These are phyloP conservation scores for Pherbina coryleti DNA, from an alignment of 2,888 invertebrate species.

Conservation along the genomic window DNA sequence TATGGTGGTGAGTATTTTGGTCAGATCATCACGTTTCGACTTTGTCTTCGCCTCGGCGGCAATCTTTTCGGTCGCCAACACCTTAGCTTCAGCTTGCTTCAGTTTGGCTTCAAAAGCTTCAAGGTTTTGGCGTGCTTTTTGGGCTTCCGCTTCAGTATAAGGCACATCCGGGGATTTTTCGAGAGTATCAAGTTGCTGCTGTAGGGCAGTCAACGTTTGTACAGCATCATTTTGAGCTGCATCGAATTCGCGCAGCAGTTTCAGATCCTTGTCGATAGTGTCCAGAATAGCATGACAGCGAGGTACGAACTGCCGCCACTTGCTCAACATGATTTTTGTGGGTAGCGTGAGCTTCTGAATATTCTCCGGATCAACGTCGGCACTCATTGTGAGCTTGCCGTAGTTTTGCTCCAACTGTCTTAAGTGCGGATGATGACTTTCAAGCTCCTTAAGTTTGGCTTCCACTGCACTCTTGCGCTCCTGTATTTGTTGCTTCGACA, in stretches of 20 bases:
- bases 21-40: conserved; percentile 72
- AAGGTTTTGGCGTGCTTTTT: conserved; percentile 58
- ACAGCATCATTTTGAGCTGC: conserved; percentile 80
- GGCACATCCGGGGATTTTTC: conserved; percentile 72
- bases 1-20: conserved; percentile 73
- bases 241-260: conserved; percentile 77
- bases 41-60: conserved; percentile 75
- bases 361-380: conserved; percentile 78
- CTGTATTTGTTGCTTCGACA: conserved; percentile 73
- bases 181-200: conserved; percentile 79
- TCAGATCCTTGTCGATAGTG: conserved; percentile 73
- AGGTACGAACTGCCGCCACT: conserved; percentile 77
- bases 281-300: conserved; percentile 74
- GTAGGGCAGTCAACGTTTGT: conserved; percentile 78
- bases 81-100: conserved; percentile 70
- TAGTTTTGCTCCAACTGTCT: conserved; percentile 79
- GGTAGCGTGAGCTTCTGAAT: conserved; percentile 75
- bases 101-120: conserved; percentile 73
- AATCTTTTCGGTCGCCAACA: conserved; percentile 74
- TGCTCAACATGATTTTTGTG: conserved; percentile 73
- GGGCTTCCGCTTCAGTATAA: conserved; percentile 51
- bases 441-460: conserved; percentile 72
- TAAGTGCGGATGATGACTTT: conserved; percentile 72
- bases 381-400: conserved; percentile 76
- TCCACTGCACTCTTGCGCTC: conserved; percentile 74